Base-by-base conservation (phyloP, 1,140 invertebrate species). In the Nymphalis io region DNA sequence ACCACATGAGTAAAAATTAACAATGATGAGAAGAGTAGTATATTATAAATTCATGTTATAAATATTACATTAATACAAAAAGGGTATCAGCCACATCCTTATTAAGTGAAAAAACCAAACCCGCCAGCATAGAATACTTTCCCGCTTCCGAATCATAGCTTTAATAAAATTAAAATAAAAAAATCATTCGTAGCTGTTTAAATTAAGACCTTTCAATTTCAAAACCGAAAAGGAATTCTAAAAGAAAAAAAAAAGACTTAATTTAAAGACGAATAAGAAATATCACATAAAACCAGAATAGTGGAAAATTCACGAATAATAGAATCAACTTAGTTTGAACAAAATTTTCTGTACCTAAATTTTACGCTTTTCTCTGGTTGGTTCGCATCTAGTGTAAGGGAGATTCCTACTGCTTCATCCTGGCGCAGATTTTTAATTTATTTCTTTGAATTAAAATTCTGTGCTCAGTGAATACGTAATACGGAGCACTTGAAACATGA, bases 381-480 rank as follows among this genome's bases (percentile, higher is more conserved):
- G 60, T 73, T 72, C 70, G 79, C 75, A 76, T 83, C 73, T 70
- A 48, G 71, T 73, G 73, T 75, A 70, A 78, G 70, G 68, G 68
- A 80, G 73, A 76, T 78, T 75, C 78, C 70, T 75, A 70, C 61
- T 78, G 78, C 74, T 79, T 82, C 78, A 77, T 80, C 74, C 72
- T 73, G 59, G 69, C 58, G 71, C 73, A 73, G 79, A 74, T 82
- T 87, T 85, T 85, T 87, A 87, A 85, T 87, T 88, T 87, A 74
- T 84, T 83, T 78, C 72, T 81, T 81, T 78, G 72, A 82, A 87
- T 84, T 87, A 82, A 84, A 86, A 84, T 81, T 76, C 77, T 73
- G 75, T 68, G 80, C 78, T 80, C 72, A 74, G 73, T 78, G 83
- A 84, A 84, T 84, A 82, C 74, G 74, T 80, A 83, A 80, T 76